Evolutionary conservation across 2,113 vertebrate genomes (phyloP), one percentile per base, ranked within the genome.

Genomic region (Anoura caudifer): DNA sequence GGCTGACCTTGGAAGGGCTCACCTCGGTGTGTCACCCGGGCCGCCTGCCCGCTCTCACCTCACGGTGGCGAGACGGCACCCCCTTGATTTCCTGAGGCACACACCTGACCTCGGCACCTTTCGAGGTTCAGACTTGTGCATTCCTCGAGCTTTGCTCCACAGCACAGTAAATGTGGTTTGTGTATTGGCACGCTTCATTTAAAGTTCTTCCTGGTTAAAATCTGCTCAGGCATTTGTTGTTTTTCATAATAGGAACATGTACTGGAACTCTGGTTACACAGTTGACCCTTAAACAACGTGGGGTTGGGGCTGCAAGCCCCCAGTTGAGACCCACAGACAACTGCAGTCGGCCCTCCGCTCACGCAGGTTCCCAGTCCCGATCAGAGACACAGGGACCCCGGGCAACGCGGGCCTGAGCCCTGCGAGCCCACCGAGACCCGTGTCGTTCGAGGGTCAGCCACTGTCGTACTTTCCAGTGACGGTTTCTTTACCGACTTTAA

Each of bases 381-480:
- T 10, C 1, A 26, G 38, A 61, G 10, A 12, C 7, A 2, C 36
- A 3, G 54, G 4, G 33, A 1, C 54, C 31, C 52, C 3, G 22
- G 4, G 7, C 13, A 15, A 7, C 50, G 13, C 6, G 10, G 19
- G 47, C 0, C 4, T n/a, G 50, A 7, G 19, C 76, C 0, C 1
- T 2, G 12, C 7, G 1, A n/a, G 12, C 6, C 76, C 76, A 16
- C 69, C 10, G 1, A 1, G 3, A 19, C 50, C 14, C 52, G 3
- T 16, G n/a, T 36, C 0, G 77, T 16, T 26, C 14, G 6, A 11
- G n/a, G 38, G 52, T 38, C 36, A 16, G n/a, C 77, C 24, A 22
- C 13, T 47, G 31, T 41, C 72, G 9, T 81, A 15, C 33, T 86
- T 80, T 94, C 92, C 69, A 88, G 24, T 80, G 70, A 65, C 33